These are phyloP conservation scores for Falco columbarius DNA, from an alignment of 2,797 vertebrate species.

Conservation along the genomic window DNA sequence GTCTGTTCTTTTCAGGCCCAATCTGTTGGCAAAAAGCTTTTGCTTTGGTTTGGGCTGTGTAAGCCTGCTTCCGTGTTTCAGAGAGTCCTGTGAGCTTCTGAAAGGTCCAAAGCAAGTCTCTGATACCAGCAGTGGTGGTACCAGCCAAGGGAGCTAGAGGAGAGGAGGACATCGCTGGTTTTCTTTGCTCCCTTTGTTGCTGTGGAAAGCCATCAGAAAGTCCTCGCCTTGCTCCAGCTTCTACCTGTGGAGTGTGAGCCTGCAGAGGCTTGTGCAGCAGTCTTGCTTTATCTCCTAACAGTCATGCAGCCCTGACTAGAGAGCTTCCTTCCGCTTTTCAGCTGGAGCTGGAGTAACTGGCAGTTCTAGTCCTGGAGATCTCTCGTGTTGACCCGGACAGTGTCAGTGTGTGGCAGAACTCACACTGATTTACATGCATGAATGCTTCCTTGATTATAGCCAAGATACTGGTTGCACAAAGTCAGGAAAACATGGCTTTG, in stretches of 20 bases:
- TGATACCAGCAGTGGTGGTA: neutral
- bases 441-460: neutral
- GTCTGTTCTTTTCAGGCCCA: neutral
- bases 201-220: neutral
- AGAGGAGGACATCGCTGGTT: accelerated
- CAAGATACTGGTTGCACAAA: neutral
- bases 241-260: neutral
- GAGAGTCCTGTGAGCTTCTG: neutral
- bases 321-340: neutral
- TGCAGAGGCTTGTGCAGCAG: neutral
- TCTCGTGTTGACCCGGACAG: neutral
- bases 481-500: neutral
- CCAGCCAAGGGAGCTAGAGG: neutral
- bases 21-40: neutral
- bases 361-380: neutral
- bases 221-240: neutral
- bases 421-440: accelerated
- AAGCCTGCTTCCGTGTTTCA: neutral
- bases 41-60: accelerated
- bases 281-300: too few relatives aligned
- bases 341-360: neutral
- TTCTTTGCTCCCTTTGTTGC: neutral
- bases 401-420: neutral
- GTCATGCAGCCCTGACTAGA: neutral
- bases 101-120: neutral